Base-by-base conservation (phyloP, 30 jellyfish, hydroid and myxozoan genomes). In the Haliclystus octoradiatus region DNA sequence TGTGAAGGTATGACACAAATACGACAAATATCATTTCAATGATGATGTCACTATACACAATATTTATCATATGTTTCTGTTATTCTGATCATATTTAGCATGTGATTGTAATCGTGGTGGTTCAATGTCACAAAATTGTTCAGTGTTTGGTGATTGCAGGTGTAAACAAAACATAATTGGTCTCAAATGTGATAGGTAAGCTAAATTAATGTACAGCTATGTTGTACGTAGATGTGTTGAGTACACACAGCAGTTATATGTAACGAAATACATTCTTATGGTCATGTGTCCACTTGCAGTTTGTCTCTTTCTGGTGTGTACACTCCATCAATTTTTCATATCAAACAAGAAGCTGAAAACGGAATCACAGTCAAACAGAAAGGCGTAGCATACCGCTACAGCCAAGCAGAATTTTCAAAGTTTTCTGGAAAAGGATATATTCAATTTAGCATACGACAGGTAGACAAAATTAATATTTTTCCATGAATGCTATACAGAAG, bases 91-190 rank as follows among this genome's bases (percentile, higher is more conserved):
- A 24, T 32, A 4, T 60, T 22, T 71, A 89, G 98, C 93, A 2
- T 89, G 98, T 49, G 73, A 72, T 19, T 89, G 98, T 33, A 71
- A 81, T 47, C 19, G 7, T 61, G 98, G 98, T 65, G 95, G 94
- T 1, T 81, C 98, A 2, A 62, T 60, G 2, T 60, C 74, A 14
- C 53, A 9, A 30, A 67, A 46, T 13, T 89, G 98, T 52, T 84
- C 75, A 15, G 64, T 49, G 51, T 15, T 28, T 61, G 98, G 98
- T 0, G 34, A 53, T 23, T 89, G 98, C 73, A 67, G 33, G 26
- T 89, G 98, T 76, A 77, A 71, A 62, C 34, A 53, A 25, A 77
- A 77, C 34, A 69, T 89, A 19, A 84, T 23, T 31, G 98, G 98
- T 22, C 34, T n/a, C 14, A 67, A 33, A 52, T 89, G 98, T 62